phyloP scores from a whole-genome alignment of 2,888 invertebrate genomes.

The Tenthredo notha region DNA sequence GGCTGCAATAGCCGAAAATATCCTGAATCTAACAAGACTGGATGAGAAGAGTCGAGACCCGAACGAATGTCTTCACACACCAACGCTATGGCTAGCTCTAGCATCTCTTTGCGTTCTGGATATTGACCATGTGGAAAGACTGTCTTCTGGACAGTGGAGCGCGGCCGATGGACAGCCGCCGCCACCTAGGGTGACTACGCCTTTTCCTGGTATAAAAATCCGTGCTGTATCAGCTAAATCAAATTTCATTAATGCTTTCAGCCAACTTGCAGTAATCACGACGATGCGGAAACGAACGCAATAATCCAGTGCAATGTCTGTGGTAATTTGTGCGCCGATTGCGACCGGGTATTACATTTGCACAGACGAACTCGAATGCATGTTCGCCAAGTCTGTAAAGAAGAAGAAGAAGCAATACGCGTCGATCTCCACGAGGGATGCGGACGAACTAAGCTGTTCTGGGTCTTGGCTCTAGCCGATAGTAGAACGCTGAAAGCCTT shows the following conservation, averaged over 20 bases:
- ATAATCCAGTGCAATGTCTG: conserved; percentile 95
- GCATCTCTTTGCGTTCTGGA: conserved; percentile 96
- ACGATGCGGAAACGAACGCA: conserved; percentile 95
- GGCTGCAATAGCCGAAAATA: conserved; percentile 92
- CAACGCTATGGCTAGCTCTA: conserved; percentile 94
- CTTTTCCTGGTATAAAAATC: conserved; percentile 18
- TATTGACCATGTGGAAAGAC: conserved; percentile 91
- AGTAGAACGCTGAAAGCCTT: conserved; percentile 94
- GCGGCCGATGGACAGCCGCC: conserved; percentile 82
- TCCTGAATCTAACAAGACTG: conserved; percentile 90
- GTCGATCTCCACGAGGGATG: conserved; percentile 98
- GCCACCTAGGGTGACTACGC: conserved; percentile 78
- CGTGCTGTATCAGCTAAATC: background rate
- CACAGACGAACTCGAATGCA: conserved; percentile 93
- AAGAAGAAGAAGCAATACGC: conserved; percentile 96
- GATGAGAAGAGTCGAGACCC: conserved; percentile 88
- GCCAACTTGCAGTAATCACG: conserved; percentile 96
- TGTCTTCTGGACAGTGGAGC: conserved; percentile 90
- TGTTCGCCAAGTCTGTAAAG: conserved; percentile 95
- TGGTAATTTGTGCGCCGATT: conserved; percentile 96
- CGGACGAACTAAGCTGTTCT: conserved; percentile 96
- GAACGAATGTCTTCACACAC: conserved; percentile 88
- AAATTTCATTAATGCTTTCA: conserved; percentile 73
- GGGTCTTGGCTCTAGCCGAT: conserved; percentile 96
- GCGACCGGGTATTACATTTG: conserved; percentile 96